These are phyloP conservation scores for Parasteatoda lunata DNA, from an alignment of 2,888 invertebrate genomes.

Conservation along the genomic window DNA sequence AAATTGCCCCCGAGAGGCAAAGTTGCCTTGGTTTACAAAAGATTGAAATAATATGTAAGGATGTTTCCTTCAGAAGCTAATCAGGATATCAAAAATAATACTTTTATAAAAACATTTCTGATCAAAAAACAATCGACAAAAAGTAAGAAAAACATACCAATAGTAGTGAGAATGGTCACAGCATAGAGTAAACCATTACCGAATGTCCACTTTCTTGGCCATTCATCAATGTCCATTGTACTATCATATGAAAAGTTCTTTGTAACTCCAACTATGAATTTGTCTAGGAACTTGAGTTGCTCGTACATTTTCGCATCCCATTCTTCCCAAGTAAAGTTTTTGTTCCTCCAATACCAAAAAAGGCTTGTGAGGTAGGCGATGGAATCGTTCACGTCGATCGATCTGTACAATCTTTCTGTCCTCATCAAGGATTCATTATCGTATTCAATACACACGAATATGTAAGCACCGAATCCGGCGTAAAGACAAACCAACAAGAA, in stretches of 20 bases:
- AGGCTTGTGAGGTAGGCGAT: constrained; percentile 70
- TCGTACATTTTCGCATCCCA: constrained; percentile 68
- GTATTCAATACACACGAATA: constrained; percentile 70
- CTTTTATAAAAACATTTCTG: not conserved
- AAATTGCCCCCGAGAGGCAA: too few relatives aligned
- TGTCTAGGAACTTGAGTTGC: constrained; percentile 70
- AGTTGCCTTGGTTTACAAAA: too few relatives aligned
- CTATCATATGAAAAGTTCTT: constrained; percentile 70
- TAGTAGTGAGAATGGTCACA: constrained; percentile 72
- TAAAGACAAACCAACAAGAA: constrained; percentile 71
- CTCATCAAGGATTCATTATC: constrained; percentile 68
- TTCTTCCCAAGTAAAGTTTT: constrained; percentile 59
- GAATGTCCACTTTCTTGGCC: constrained; percentile 71
- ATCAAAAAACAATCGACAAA: not conserved
- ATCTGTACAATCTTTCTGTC: constrained; percentile 64
- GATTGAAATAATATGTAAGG: too few relatives aligned
- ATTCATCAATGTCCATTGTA: constrained; percentile 65
- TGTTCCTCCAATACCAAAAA: constrained; percentile 70
- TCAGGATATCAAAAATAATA: not conserved
- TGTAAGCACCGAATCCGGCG: constrained; percentile 70
- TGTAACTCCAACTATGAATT: constrained; percentile 70
- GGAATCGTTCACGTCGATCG: constrained; percentile 71
- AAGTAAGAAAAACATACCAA: constrained; percentile 69
- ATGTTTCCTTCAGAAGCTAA: too few relatives aligned
- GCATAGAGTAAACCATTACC: constrained; percentile 72